phyloP scores from a whole-genome alignment of 2,113 vertebrate genomes.

The Cyprinodon tularosa region DNA sequence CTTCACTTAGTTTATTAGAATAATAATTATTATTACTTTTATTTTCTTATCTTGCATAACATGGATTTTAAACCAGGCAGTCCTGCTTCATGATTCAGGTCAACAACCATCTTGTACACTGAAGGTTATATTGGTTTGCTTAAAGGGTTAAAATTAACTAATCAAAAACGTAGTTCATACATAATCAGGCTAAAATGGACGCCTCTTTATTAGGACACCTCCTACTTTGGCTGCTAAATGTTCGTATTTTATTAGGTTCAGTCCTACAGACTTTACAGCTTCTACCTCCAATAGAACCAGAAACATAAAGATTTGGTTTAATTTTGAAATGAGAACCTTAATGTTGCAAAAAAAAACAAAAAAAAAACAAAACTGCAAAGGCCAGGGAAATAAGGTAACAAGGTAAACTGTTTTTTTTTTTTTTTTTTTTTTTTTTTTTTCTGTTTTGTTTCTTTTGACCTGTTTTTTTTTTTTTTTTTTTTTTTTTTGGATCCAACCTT shows the following conservation, averaged over 20 bases:
- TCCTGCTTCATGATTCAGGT: constrained; percentile 31
- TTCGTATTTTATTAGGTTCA: constrained; percentile 14
- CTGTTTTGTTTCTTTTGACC: too few species aligned
- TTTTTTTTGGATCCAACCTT: not conserved
- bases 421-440: too few species aligned
- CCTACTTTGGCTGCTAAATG: not conserved
- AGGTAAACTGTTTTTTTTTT: too few species aligned
- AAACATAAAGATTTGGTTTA: not conserved
- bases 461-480: too few species aligned
- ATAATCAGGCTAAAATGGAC: constrained; percentile 1
- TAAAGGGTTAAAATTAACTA: not conserved
- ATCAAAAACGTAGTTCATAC: not conserved
- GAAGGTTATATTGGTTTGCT: not conserved
- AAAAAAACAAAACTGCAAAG: not conserved
- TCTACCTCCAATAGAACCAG: too few species aligned
- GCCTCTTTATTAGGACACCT: not conserved
- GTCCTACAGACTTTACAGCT: not conserved
- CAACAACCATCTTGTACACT: not conserved
- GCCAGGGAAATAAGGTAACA: not conserved
- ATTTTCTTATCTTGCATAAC: constrained; percentile 89
- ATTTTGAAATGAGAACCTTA: not conserved
- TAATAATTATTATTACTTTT: constrained; percentile 63
- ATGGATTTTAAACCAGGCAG: constrained; percentile 87
- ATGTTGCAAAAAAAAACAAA: not conserved
- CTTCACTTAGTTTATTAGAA: constrained; percentile 50